Evolutionary conservation across 2,888 invertebrate genomes (phyloP).

Genomic region (Drosophila tanythrix): DNA sequence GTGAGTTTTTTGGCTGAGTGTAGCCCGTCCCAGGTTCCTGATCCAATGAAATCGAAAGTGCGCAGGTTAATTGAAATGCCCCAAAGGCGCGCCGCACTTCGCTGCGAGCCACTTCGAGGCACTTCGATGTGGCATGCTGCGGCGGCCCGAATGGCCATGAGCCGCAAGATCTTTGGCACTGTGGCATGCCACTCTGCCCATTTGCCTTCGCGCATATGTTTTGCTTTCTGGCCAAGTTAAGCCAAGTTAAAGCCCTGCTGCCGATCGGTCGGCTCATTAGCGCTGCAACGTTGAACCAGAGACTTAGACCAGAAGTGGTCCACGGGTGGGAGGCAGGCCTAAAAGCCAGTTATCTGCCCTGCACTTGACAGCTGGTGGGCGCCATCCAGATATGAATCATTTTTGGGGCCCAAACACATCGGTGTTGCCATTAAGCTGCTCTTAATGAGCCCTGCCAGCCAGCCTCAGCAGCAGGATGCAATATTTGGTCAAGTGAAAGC

Average conservation of each 20-base stretch:
- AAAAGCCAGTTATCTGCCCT: conserved; percentile 49
- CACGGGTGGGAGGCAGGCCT: conserved; percentile 23
- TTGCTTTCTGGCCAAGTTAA: neutral
- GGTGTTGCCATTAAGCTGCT: conserved; percentile 15
- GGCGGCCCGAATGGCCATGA: conserved; percentile 43
- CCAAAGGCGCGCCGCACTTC: conserved; percentile 61
- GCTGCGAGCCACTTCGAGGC: conserved; percentile 6
- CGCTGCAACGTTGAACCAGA: conserved; percentile 28
- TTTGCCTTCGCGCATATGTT: conserved; percentile 43
- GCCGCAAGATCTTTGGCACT: conserved; percentile 52
- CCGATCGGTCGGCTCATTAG: conserved; percentile 43
- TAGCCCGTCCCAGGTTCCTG: conserved; percentile 17
- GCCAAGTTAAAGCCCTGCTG: neutral
- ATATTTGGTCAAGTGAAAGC: conserved; percentile 46
- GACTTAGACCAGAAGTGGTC: conserved; percentile 43
- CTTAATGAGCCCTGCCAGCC: conserved; percentile 45
- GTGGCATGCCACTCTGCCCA: conserved; percentile 46
- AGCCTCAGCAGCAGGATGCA: neutral
- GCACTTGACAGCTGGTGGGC: conserved; percentile 52
- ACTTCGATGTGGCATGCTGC: conserved; percentile 34
- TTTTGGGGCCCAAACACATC: conserved; percentile 23
- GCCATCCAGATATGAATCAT: conserved; percentile 50
- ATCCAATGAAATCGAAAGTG: conserved; percentile 76
- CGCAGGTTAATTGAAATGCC: conserved; percentile 79
- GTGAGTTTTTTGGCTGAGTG: neutral